Base-by-base conservation (phyloP, 1,140 invertebrate genomes). In the Chrysomallon squamiferum region DNA sequence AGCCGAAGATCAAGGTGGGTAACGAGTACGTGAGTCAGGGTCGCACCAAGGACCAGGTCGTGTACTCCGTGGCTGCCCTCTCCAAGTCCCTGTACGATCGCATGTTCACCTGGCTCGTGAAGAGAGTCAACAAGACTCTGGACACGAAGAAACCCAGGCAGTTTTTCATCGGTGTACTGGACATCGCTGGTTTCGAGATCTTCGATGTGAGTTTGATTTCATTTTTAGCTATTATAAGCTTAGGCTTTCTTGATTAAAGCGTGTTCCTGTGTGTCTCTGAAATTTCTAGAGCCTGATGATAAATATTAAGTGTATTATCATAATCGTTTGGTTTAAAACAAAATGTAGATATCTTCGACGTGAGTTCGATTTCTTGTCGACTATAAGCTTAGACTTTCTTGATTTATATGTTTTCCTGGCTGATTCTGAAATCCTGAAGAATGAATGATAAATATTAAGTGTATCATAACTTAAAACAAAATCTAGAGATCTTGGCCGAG, bases 151-250 rank as follows among this genome's bases (percentile, higher is more conserved):
- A 95, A 85, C 96, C 96, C 89, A 92, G 95, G 87, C 93, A 95
- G 86, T 93, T 94, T 88, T 97, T 97, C 89, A 97, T 97, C 87
- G 88, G 96, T 93, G 96, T 98, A 88, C 91, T 99, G 90, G 96
- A 98, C 95, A 99, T 99, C 90, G 96, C 96, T 88, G 96, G 96
- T 90, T 66, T 98, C 88, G 96, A 99, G 89, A 98, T 98, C 89
- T 98, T 98, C 91, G 96, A 98, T 89, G 95, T 96, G 22, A 96
- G 94, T 76, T 25, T 35, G 22, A 11, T 20, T 11, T 13, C 22
- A 27, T 22, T 66, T 18, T 9, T 15, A 29, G 6, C 25, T 11
- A 11, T 20, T 15, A 50, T 27, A n/a, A 11, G n/a, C 9, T 11
- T 1, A 50, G 6, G 20, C 47, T 11, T 11, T 50, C 9, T 7